These are phyloP conservation scores for Aspiorhynchus laticeps DNA, from an alignment of 2,113 vertebrate genomes.

Conservation along the genomic window DNA sequence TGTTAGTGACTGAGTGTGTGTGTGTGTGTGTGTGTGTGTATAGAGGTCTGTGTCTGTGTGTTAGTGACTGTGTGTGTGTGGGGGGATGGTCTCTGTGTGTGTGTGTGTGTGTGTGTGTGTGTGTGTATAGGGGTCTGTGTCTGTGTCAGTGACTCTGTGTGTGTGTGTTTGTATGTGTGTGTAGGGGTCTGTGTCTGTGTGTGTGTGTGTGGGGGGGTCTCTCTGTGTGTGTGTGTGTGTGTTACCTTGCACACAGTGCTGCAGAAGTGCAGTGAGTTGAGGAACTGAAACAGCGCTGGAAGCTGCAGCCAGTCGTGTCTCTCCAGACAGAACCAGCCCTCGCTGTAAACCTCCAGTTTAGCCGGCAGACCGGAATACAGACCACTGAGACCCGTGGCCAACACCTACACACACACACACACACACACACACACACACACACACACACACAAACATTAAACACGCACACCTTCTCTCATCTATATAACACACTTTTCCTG, in stretches of 20 bases:
- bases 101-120: neutral
- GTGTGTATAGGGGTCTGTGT: too few relatives aligned
- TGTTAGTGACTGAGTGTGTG: too few relatives aligned
- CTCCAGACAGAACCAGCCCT: constrained; percentile 90
- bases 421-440: too few relatives aligned
- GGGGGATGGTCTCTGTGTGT: neutral
- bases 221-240: neutral
- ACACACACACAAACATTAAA: too few relatives aligned
- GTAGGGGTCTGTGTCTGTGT: neutral
- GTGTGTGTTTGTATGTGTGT: neutral
- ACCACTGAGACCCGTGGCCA: constrained; percentile 94
- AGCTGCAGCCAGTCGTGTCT: constrained; percentile 87
- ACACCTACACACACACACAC: constrained; percentile 76
- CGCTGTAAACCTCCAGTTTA: constrained; percentile 87
- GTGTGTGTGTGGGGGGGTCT: neutral
- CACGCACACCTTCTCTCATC: neutral
- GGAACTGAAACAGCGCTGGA: constrained; percentile 89
- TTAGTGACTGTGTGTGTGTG: neutral
- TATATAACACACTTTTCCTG: neutral
- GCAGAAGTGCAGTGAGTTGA: constrained; percentile 95
- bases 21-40: too few relatives aligned
- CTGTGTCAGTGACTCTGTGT: too few relatives aligned
- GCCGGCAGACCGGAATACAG: constrained; percentile 93
- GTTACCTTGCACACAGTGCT: constrained; percentile 90
- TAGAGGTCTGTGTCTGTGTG: too few relatives aligned